Percentiles rank a stretch among this genome's conserved stretches.
Evolutionary conservation across 2,797 vertebrate species (phyloP).

Genomic region (Falco peregrinus): DNA sequence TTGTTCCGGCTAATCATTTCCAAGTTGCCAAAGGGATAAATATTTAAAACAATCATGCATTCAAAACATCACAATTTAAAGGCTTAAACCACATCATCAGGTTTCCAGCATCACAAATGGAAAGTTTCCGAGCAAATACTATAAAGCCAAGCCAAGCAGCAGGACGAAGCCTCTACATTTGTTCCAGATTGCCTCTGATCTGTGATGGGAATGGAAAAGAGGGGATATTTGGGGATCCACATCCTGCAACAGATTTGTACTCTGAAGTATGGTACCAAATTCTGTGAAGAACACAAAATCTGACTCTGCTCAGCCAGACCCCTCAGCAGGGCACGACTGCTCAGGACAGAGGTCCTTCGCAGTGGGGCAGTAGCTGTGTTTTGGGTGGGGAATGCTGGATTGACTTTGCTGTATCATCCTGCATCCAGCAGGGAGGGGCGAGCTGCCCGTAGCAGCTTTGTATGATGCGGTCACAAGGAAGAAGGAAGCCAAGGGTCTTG

Average conservation of each 20-base stretch:
- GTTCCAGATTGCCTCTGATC: background rate
- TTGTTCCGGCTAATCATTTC: background rate
- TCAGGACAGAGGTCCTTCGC: background rate
- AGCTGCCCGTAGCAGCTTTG: too few species aligned
- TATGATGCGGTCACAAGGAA: fast-evolving
- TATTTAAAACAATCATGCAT: background rate
- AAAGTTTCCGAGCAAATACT: background rate
- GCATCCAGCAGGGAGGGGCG: background rate
- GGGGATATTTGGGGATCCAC: background rate
- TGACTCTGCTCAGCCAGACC: too few species aligned
- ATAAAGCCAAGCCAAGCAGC: background rate
- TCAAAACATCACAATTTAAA: background rate
- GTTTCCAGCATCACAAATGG: background rate
- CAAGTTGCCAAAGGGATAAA: background rate
- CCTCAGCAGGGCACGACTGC: fast-evolving
- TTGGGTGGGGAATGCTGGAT: too few species aligned
- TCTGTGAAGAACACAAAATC: background rate
- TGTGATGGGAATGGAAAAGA: background rate
- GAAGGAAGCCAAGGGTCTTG: background rate
- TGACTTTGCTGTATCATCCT: background rate
- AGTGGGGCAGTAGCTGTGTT: too few species aligned
- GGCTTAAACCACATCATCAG: background rate
- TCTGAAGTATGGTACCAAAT: background rate
- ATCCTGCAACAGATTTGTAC: background rate
- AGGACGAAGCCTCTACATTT: fast-evolving